Evolutionary conservation across 2,113 vertebrate species (phyloP), one percentile per base, ranked within the genome.

Genomic region (Paralichthys olivaceus): DNA sequence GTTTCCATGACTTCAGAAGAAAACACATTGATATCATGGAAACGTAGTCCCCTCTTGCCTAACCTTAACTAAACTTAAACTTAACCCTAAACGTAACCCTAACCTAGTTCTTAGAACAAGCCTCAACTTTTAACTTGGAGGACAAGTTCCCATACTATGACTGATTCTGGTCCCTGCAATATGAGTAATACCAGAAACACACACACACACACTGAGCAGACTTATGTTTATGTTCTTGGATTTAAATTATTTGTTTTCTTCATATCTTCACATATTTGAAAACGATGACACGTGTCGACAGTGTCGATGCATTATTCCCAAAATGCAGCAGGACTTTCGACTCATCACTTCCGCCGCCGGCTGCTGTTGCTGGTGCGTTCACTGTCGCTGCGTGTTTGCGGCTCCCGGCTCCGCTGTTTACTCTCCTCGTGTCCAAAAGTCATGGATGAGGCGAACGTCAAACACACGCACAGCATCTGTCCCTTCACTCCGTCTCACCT

Each of bases 401-500:
- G 3, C 0, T 9, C 28, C 20, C 23, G 49, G 14, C 17, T 62
- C 23, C 1, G 9, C 55, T 87, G 79, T 90, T 84, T 74, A 77
- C 72, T 69, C 22, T 62, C 11, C 20, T 11, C 77, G n/a, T 47
- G 86, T 85, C 80, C 86, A 85, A 91, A 85, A 90, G 91, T 92
- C 90, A 90, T 87, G 86, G 75, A 72, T 57, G 59, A 62, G 45
- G 26, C 28, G 2, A 23, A 47, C 69, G n/a, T n/a, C 67, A 37
- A 69, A 13, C 89, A 91, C 86, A 88, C 81, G 69, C 4, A 22
- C 71, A 7, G 6, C 47, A 5, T 49, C 14, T 77, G 58, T 55
- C 70, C 54, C 20, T 23, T 34, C 32, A 14, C 62, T 62, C 55
- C 53, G 73, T 45, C 34, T 20, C 40, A 34, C 54, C 47, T 8